phyloP scores from a whole-genome alignment of 92 coral and sea anemone species.

The Parazoanthus darwini region DNA sequence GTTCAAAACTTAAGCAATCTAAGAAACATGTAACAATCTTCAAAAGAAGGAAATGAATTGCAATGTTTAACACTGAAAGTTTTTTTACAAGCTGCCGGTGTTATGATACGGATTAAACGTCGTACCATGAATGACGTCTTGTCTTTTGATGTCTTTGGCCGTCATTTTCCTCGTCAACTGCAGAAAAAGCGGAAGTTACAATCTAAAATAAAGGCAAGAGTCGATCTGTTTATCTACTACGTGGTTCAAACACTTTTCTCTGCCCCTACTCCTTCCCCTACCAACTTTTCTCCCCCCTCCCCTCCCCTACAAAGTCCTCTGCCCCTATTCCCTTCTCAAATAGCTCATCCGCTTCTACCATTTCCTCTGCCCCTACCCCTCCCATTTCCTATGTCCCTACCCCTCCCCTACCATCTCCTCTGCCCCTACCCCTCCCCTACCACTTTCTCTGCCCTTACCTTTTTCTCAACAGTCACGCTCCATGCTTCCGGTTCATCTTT shows the following conservation, averaged over 20 bases:
- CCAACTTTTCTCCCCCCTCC: no score
- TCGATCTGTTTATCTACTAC: no score
- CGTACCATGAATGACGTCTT: constrained; percentile 95
- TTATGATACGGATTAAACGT: background rate
- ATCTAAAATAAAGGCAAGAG: background rate
- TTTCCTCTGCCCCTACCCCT: background rate
- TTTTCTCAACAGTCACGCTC: constrained; percentile 90
- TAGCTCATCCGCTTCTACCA: background rate
- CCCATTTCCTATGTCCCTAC: background rate
- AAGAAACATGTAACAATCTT: no score
- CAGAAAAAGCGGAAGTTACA: background rate
- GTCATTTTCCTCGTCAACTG: constrained; percentile 83
- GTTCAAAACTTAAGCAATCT: no score
- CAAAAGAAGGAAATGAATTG: background rate
- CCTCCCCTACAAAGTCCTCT: no score
- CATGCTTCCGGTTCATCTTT: constrained; percentile 98
- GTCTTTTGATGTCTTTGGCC: constrained; percentile 93
- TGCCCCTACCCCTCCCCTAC: background rate
- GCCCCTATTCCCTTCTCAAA: background rate
- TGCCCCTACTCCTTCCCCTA: no score
- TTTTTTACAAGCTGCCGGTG: no score
- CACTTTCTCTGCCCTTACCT: constrained; percentile 47
- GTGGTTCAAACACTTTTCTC: no score
- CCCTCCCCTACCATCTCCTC: background rate
- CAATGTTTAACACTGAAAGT: no score